These are phyloP conservation scores for human (Homo sapiens) DNA, from an alignment of 2,113 vertebrate species.

Conservation along the genomic window GRCh38 chr6:167740001-167740500, in stretches of 20 bases:
- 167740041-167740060: not conserved
- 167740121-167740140: rapidly evolving
- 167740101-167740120: not conserved
- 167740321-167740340: not conserved
- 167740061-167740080: not conserved
- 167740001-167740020: not conserved
- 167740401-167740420: not conserved
- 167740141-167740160: rapidly evolving
- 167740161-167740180: not conserved
- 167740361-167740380: not conserved
- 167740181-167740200: rapidly evolving
- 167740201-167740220: not conserved
- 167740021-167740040: not conserved
- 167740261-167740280: too few relatives aligned
- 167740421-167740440: not conserved
- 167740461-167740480: not conserved
- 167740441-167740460: not conserved
- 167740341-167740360: rapidly evolving
- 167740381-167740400: not conserved
- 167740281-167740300: rapidly evolving
- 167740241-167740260: rapidly evolving
- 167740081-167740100: not conserved
- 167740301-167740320: too few relatives aligned
- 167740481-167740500: not conserved
- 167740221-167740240: rapidly evolving